phyloP scores from a whole-genome alignment of 2,113 vertebrate genomes.

The Tachycineta bicolor region DNA sequence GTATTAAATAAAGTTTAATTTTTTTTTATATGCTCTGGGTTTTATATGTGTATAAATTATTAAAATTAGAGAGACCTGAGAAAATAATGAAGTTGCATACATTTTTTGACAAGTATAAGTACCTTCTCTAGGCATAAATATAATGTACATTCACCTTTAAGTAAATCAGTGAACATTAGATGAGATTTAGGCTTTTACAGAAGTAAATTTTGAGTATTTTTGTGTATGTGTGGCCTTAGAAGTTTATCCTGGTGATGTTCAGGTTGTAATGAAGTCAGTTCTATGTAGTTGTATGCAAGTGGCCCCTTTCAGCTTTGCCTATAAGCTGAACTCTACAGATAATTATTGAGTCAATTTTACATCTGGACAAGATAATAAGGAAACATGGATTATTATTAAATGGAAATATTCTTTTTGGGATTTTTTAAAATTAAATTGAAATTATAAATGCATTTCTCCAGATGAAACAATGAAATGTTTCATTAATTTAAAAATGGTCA shows the following conservation, averaged over 20 bases:
- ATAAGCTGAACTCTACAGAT: not conserved
- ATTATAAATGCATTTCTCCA: not conserved
- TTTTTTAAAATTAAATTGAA: not conserved
- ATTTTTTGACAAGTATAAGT: not conserved
- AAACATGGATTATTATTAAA: not conserved
- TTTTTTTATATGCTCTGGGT: not conserved
- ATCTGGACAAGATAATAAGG: not conserved
- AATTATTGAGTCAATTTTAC: not conserved
- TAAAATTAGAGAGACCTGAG: not conserved
- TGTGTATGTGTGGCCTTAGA: not conserved
- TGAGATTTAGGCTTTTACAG: not conserved
- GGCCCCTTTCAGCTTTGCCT: not conserved
- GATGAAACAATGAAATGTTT: not conserved
- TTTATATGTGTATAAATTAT: not conserved
- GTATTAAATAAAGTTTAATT: not conserved
- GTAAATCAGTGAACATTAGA: not conserved
- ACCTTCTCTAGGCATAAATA: not conserved
- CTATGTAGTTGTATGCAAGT: not conserved
- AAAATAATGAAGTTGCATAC: not conserved
- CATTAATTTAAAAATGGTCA: not conserved
- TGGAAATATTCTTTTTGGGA: not conserved
- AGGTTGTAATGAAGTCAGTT: not conserved
- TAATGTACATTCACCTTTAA: not conserved
- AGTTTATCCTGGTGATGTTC: not conserved
- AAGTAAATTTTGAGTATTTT: not conserved